Base-by-base conservation (phyloP, 2,113 vertebrate species). In the Progne subis region DNA sequence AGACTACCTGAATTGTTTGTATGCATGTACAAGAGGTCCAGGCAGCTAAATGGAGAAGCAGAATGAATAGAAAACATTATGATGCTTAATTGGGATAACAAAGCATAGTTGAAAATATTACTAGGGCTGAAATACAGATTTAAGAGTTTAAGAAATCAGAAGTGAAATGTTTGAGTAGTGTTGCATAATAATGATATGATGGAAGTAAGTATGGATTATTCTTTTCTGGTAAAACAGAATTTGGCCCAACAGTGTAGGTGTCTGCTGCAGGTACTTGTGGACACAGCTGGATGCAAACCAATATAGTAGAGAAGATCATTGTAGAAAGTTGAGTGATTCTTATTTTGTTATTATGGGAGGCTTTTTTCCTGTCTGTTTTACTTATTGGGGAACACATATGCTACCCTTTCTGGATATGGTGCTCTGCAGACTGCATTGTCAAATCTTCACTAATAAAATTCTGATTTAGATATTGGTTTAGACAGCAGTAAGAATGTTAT, bases 141-240 rank as follows among this genome's bases (percentile, higher is more conserved):
- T 29, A 5, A 4, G 82, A 76, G 9, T 61, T 88, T 52, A 76
- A 49, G 44, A 83, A 65, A 59, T 76, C 20, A 31, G 43, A 72
- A 94, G 7, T 21, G 24, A 96, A 92, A 60, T 55, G 16, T 41
- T n/a, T 34, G 16, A 61, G 16, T 86, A 67, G 44, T n/a, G 39
- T 70, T 57, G 46, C 25, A 23, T 50, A 49, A 21, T 60, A 94
- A 49, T 46, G 11, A 37, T 55, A 29, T 17, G 20, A 59, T 6
- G 75, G n/a, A 77, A 24, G 59, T 39, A 68, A 57, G 3, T 69
- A 24, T 9, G 60, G 29, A 26, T 75, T 49, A 64, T 55, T 70
- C 14, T n/a, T 82, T 86, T 83, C 56, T 68, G 75, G n/a, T 76
- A 71, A 85, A 88, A 75, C 16, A 49, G 26, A 83, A 82, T 64